Evolutionary conservation across 2,113 vertebrate genomes (phyloP).

Genomic region (Archocentrus centrarchus): DNA sequence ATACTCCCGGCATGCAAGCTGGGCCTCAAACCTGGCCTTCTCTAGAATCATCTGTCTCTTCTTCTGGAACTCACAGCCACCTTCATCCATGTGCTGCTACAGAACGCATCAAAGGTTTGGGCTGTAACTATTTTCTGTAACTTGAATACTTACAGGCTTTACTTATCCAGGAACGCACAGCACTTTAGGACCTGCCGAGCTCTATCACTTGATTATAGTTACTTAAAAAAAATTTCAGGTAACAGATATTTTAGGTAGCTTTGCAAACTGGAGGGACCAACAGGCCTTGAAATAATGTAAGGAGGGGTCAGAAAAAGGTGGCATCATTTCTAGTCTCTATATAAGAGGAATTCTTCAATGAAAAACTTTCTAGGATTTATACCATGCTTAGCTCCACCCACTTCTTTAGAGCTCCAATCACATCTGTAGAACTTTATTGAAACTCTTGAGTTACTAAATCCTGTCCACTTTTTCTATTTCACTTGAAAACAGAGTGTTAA

Average conservation of each 20-base stretch:
- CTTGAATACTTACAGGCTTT: neutral
- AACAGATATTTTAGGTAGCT: neutral
- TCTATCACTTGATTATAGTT: neutral
- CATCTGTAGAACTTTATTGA: too few species aligned
- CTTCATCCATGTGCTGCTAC: slow-evolving; percentile 72
- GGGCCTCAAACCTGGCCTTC: slow-evolving; percentile 76
- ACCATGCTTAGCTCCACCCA: neutral
- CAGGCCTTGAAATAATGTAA: neutral
- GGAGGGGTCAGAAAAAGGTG: too few species aligned
- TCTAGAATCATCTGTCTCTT: slow-evolving; percentile 83
- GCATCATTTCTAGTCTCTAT: neutral
- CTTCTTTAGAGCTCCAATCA: too few species aligned
- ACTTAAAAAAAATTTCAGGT: neutral
- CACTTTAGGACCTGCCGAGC: neutral
- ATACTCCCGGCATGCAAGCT: slow-evolving; percentile 79
- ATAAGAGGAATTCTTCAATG: neutral
- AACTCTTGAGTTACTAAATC: too few species aligned
- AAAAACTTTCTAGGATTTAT: neutral
- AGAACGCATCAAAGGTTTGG: slow-evolving; percentile 67
- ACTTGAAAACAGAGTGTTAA: too few species aligned
- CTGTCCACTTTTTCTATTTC: too few species aligned
- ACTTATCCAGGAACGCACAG: neutral
- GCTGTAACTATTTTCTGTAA: neutral
- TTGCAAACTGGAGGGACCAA: neutral
- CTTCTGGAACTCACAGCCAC: slow-evolving; percentile 86